These are phyloP conservation scores for Chelmon rostratus DNA, from an alignment of 2,797 vertebrate genomes.

Conservation along the genomic window DNA sequence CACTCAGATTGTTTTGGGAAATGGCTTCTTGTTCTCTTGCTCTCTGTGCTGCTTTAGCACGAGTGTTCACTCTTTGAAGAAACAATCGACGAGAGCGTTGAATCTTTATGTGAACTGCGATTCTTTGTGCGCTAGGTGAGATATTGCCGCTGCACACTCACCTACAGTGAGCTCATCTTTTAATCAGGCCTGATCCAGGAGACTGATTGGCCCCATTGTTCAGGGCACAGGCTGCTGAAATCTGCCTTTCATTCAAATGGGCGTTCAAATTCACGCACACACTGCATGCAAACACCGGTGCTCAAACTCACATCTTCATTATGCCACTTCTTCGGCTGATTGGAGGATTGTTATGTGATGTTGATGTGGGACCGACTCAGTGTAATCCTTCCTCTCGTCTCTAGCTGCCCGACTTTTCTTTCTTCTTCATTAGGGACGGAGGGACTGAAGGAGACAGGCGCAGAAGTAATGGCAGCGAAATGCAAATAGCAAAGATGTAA, in stretches of 20 bases:
- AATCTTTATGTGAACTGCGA: constrained; percentile 34
- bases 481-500: constrained; percentile 63
- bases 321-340: constrained; percentile 65
- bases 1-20: constrained; percentile 65
- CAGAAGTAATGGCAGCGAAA: constrained; percentile 30
- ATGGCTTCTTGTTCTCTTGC: constrained; percentile 56
- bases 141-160: constrained; percentile 50
- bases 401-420: constrained; percentile 46
- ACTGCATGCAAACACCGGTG: constrained; percentile 32
- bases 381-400: constrained; percentile 42
- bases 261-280: constrained; percentile 14
- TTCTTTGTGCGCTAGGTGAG: constrained; percentile 51
- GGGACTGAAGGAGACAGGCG: constrained; percentile 27
- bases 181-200: constrained; percentile 70
- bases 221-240: constrained; percentile 53
- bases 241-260: constrained; percentile 48
- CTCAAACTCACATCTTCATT: constrained; percentile 61
- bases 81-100: constrained; percentile 48
- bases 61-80: constrained; percentile 60
- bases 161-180: constrained; percentile 66
- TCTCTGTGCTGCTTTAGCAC: constrained; percentile 46
- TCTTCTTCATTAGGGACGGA: constrained; percentile 58
- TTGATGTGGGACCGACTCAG: constrained; percentile 50
- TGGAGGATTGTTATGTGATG: constrained; percentile 63
- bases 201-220: constrained; percentile 80